These are phyloP conservation scores for Siniperca knerii DNA, from an alignment of 2,113 vertebrate genomes.

Conservation along the genomic window DNA sequence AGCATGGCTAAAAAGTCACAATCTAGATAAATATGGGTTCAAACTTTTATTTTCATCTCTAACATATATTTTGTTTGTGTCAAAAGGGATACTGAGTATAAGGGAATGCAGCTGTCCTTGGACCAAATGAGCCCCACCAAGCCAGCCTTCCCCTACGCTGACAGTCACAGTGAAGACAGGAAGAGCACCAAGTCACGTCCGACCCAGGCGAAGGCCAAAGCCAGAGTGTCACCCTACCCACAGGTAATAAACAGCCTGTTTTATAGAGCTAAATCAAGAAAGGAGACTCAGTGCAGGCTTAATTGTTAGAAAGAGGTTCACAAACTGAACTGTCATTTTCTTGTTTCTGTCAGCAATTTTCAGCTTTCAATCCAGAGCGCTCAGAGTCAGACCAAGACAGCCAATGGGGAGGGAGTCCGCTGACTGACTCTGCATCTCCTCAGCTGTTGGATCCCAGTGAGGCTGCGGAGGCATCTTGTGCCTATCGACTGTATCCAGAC, in stretches of 20 bases:
- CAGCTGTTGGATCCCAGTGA: conserved; percentile 92
- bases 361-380: conserved; percentile 95
- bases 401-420: conserved; percentile 97
- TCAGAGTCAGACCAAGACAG: conserved; percentile 98
- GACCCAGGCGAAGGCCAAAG: conserved; percentile 91
- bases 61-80: conserved; percentile 47
- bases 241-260: conserved; percentile 86
- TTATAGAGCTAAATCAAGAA: conserved; percentile 21
- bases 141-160: conserved; percentile 92
- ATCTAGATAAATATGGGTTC: conserved; percentile 26
- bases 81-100: conserved; percentile 96
- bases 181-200: conserved; percentile 92
- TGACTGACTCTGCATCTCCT: conserved; percentile 94
- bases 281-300: neutral
- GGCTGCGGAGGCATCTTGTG: conserved; percentile 91
- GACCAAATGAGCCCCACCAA: conserved; percentile 97
- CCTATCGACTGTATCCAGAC: conserved; percentile 93
- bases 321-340: conserved; percentile 23
- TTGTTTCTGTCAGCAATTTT: conserved; percentile 85
- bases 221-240: conserved; percentile 95
- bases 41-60: conserved; percentile 9
- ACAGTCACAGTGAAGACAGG: conserved; percentile 89
- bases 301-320: neutral
- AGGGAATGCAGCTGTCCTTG: conserved; percentile 96
- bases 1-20: neutral